Evolutionary conservation across 2,113 vertebrate genomes (phyloP).

Genomic region (Forbesichthys agassizii): DNA sequence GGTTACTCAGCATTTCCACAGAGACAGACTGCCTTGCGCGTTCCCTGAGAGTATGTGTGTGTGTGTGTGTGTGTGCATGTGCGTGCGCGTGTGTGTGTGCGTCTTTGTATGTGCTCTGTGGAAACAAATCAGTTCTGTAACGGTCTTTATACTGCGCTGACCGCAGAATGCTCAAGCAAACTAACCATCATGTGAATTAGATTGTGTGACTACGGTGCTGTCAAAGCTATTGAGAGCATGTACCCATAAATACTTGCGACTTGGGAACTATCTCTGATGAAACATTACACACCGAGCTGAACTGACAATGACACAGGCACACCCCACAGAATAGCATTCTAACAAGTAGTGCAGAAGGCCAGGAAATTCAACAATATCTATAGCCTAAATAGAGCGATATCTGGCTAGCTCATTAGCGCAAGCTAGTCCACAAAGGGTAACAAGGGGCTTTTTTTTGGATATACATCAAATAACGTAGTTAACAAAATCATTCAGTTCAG

Average conservation of each 20-base stretch:
- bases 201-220: not conserved
- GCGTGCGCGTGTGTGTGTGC: not conserved
- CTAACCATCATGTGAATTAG: slow-evolving; percentile 9
- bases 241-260: not conserved
- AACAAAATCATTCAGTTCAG: not conserved
- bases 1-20: slow-evolving; percentile 65
- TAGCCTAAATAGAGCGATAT: slow-evolving; percentile 28
- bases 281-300: slow-evolving; percentile 19
- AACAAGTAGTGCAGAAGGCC: slow-evolving; percentile 26
- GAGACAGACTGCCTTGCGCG: slow-evolving; percentile 9
- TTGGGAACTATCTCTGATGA: slow-evolving; percentile 7
- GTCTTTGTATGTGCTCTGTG: not conserved
- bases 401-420: not conserved
- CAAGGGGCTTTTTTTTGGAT: too few relatives aligned
- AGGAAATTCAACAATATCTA: slow-evolving; percentile 30
- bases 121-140: slow-evolving; percentile 20
- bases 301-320: slow-evolving; percentile 26
- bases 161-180: not conserved
- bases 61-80: not conserved
- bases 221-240: not conserved
- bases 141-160: not conserved
- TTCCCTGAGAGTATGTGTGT: not conserved
- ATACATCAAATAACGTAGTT: too few relatives aligned
- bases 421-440: too few relatives aligned
- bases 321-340: slow-evolving; percentile 28